Conservation (phyloP, 2,113 vertebrate genomes). For the Aramus guarauna region DNA sequence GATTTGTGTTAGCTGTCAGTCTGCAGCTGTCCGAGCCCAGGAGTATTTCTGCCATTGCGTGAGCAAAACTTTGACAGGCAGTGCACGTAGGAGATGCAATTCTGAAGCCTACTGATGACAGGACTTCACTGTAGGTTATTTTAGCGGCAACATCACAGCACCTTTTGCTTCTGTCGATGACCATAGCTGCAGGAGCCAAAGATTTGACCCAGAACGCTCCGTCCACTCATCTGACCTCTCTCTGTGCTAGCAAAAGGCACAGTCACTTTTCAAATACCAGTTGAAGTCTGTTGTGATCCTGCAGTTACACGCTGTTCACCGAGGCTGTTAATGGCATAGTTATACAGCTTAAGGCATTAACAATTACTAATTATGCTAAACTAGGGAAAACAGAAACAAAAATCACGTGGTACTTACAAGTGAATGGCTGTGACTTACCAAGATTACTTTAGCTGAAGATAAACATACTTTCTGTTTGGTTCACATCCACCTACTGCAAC, state of each 20-base stretch:
- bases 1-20: not conserved
- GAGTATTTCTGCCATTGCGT: not conserved
- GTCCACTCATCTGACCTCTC: not conserved
- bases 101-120: not conserved
- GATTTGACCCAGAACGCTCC: not conserved
- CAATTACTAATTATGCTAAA: not conserved
- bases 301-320: not conserved
- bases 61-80: not conserved
- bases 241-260: not conserved
- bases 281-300: not conserved
- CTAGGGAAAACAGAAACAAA: not conserved
- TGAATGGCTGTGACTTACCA: not conserved
- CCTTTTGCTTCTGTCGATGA: not conserved
- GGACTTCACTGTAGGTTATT: not conserved
- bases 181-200: not conserved
- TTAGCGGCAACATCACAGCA: not conserved
- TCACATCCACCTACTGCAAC: not conserved
- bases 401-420: not conserved
- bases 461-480: not conserved
- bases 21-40: not conserved
- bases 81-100: accelerated
- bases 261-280: not conserved
- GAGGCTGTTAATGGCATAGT: not conserved
- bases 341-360: not conserved
- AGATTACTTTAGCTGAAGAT: not conserved